phyloP scores from a whole-genome alignment of 2,888 invertebrate genomes.

The Chaetoderma sp. region DNA sequence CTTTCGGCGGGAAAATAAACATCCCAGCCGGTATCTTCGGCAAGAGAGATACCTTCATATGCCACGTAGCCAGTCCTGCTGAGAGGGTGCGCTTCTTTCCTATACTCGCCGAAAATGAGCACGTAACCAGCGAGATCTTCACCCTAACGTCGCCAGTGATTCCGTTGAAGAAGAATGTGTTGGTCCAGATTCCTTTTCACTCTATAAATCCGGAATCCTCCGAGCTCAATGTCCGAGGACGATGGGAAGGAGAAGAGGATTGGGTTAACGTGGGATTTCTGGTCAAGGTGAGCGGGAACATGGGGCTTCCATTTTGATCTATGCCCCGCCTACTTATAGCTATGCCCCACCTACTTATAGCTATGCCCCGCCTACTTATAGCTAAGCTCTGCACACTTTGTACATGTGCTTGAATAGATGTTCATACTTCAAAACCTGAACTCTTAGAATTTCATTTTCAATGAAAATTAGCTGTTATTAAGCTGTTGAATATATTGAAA shows the following conservation, averaged over 20 bases:
- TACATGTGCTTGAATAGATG: no score
- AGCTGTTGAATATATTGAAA: no score
- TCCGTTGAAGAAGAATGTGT: constrained; percentile 46
- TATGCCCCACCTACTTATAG: no score
- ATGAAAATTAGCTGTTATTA: no score
- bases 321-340: no score
- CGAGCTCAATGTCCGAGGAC: constrained; percentile 58
- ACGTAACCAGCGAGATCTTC: constrained; percentile 54
- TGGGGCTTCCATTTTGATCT: not conserved
- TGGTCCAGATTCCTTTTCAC: constrained; percentile 55
- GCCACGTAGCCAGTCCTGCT: constrained; percentile 52
- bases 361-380: no score
- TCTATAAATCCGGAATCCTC: constrained; percentile 44
- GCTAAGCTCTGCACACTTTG: no score
- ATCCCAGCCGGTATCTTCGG: constrained; percentile 53
- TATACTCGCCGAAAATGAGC: constrained; percentile 43
- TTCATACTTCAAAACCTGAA: no score
- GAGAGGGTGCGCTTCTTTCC: constrained; percentile 51
- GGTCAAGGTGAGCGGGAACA: constrained; percentile 48
- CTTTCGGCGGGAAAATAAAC: constrained; percentile 58
- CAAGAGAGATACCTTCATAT: constrained; percentile 60
- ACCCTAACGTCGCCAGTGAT: constrained; percentile 42
- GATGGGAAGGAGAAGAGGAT: constrained; percentile 55
- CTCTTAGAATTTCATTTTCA: no score
- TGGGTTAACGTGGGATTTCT: constrained; percentile 58